Evolutionary conservation across 2,797 vertebrate genomes (phyloP), one percentile per base, ranked within the genome.

Genomic region (Pygocentrus nattereri): DNA sequence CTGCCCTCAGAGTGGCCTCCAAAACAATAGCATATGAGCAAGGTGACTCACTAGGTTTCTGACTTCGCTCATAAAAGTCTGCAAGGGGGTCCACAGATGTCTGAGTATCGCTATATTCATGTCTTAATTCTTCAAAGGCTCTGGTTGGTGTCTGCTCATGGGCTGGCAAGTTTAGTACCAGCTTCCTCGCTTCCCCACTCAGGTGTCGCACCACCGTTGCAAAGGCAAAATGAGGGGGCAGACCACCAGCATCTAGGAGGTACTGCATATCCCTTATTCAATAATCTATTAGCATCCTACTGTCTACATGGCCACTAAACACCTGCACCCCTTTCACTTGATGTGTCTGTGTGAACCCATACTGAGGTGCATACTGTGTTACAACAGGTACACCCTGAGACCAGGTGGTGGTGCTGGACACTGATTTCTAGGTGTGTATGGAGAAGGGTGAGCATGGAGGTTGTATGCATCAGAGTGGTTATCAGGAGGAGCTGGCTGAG

Each of bases 161-260:
- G 7, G 76, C 65, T 0, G 75, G 86, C 2, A 88, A 78, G 15
- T 88, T 88, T 4, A 89, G 50, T 0, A 91, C 25, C 25, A 88
- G 64, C 16, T 82, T 87, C 16, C 82, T 58, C 16, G 84, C 83
- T 30, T 88, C 78, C 18, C 85, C 80, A 61, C 74, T 79, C 7
- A 90, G 69, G 38, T 84, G 87, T 1, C 74, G 23, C 5, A 89
- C 81, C 0, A 88, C 79, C 0, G 83, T 85, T 0, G 85, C 82
- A 27, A 89, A 87, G 25, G 74, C 27, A 2, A 88, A 74, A 4
- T 87, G 69, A 0, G 6, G 0, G 13, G 85, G 87, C 0, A 89
- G 82, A 13, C 84, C 80, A 44, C 75, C 41, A 5, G 85, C 83
- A 1, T 87, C 88, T 4, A 89, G 64, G 16, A 86, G 78, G 11